Evolutionary conservation across 1,140 invertebrate species (phyloP).

Genomic region (Drosophila santomea): DNA sequence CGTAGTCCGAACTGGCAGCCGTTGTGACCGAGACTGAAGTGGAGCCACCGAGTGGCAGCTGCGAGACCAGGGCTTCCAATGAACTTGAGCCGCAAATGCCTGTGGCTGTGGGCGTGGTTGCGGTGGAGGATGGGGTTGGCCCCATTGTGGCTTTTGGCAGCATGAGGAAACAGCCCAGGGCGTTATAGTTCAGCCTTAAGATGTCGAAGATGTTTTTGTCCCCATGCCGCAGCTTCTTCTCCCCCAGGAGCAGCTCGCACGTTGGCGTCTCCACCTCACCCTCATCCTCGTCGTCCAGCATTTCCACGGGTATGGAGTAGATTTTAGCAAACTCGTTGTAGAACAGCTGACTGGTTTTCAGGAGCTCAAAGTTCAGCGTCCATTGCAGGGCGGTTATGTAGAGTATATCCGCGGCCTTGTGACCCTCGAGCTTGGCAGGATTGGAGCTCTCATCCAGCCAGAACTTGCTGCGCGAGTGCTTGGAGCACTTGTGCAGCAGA

Average conservation of each 20-base stretch:
- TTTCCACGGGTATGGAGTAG: constrained; percentile 77
- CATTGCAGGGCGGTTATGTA: constrained; percentile 76
- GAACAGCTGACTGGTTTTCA: constrained; percentile 77
- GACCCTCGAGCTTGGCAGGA: constrained; percentile 34
- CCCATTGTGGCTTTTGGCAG: constrained; percentile 66
- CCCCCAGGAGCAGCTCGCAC: constrained; percentile 11
- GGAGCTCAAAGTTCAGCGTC: constrained; percentile 77
- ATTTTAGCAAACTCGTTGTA: constrained; percentile 81
- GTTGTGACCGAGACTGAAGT: constrained; percentile 59
- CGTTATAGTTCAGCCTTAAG: constrained; percentile 78
- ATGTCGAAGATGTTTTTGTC: constrained; percentile 80
- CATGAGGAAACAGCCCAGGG: constrained; percentile 75
- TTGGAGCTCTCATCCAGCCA: constrained; percentile 58
- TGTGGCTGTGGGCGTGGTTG: constrained; percentile 27
- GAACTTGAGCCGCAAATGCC: constrained; percentile 70
- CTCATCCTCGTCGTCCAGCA: constrained; percentile 54
- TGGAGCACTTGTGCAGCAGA: constrained; percentile 49
- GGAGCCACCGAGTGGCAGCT: constrained; percentile 31
- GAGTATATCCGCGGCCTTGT: constrained; percentile 70
- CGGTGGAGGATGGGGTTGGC: constrained; percentile 25
- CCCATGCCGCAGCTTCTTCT: constrained; percentile 61
- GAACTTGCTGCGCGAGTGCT: constrained; percentile 48
- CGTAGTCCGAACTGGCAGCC: constrained; percentile 57
- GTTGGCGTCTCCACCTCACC: constrained; percentile 13
- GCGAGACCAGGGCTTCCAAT: constrained; percentile 66